Conservation (phyloP, 2,113 vertebrate species). For the Gymnogyps californianus region DNA sequence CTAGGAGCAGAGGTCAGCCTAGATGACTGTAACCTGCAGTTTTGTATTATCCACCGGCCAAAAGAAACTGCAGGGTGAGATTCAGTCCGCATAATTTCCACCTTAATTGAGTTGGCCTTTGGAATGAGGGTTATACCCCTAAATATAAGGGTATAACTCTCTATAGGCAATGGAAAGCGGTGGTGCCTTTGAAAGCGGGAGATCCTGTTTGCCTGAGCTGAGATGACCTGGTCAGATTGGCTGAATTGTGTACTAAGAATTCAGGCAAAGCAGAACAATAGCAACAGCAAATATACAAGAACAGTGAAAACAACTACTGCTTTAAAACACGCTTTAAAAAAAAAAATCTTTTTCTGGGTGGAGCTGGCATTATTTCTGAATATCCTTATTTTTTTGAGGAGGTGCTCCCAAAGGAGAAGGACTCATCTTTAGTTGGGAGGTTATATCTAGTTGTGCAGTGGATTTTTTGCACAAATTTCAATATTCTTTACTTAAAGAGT, state of each 20-base stretch:
- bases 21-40: background rate
- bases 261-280: background rate
- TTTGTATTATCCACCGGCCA: background rate
- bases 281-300: background rate
- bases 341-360: background rate
- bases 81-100: background rate
- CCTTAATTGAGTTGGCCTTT: background rate
- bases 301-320: background rate
- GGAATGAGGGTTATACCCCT: background rate
- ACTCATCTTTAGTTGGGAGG: background rate
- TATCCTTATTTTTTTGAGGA: background rate
- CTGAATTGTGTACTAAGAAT: background rate
- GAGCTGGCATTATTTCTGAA: background rate
- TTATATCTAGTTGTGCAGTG: background rate
- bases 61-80: background rate
- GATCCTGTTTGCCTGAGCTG: background rate
- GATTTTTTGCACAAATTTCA: background rate
- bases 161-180: background rate
- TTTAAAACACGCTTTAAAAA: background rate
- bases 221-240: background rate
- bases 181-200: background rate
- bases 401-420: background rate
- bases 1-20: background rate
- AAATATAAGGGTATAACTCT: background rate
- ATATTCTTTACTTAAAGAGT: background rate